A percentile compares a stretch with the other conserved stretches of the same genome.
These are phyloP conservation scores for Ophraella communa DNA, from an alignment of 2,888 invertebrate genomes.

Conservation along the genomic window DNA sequence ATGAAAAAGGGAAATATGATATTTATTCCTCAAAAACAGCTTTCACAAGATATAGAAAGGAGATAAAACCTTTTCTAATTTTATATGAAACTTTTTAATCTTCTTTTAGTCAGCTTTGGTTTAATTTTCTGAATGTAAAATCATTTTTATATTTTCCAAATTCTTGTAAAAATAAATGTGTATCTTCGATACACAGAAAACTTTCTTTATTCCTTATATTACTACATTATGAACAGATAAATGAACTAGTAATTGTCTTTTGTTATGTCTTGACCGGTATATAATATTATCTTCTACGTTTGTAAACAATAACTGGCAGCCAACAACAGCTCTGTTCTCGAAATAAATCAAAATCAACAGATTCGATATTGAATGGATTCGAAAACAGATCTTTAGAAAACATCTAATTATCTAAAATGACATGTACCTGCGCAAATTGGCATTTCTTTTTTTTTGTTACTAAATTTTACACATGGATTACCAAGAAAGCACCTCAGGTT, in stretches of 20 bases:
- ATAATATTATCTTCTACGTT: neutral
- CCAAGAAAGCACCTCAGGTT: constrained; percentile 13
- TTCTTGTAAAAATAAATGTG: too few species aligned
- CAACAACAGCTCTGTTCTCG: constrained; percentile 10
- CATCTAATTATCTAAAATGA: neutral
- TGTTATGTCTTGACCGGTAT: neutral
- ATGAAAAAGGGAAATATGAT: too few species aligned
- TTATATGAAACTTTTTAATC: too few species aligned
- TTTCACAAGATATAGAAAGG: too few species aligned
- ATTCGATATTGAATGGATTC: neutral
- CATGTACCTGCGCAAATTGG: neutral
- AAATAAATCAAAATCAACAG: too few species aligned
- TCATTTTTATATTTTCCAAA: too few species aligned
- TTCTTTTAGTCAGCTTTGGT: too few species aligned
- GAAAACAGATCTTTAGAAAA: neutral
- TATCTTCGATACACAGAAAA: too few species aligned
- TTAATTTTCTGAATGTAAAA: too few species aligned
- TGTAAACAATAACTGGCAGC: constrained; percentile 16
- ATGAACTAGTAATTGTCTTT: neutral
- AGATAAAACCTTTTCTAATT: too few species aligned
- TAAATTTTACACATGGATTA: neutral
- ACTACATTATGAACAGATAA: neutral
- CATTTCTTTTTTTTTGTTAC: neutral
- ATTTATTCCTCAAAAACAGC: too few species aligned
- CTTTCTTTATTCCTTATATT: neutral